Base-by-base conservation (phyloP, 1,140 invertebrate species). In the Drosophila tsacasi region DNA sequence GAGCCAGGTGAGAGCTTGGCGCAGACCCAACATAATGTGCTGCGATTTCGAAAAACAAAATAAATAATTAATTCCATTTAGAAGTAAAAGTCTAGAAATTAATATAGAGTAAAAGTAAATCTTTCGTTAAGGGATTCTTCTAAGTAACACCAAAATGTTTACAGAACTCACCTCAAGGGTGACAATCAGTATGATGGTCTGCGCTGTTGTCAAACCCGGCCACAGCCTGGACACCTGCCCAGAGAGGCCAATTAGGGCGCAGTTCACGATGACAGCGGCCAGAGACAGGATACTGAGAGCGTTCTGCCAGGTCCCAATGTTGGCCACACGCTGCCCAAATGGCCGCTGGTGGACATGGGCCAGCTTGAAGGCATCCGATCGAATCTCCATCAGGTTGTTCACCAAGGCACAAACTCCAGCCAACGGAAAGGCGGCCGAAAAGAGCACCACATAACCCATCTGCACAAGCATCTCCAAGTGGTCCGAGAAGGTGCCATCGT, bases 401-500 rank as follows among this genome's bases (percentile, higher is more conserved):
- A 98, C 93, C 23, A 99, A 94, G 9, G 98, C 98, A 93, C 97
- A 99, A 37, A 99, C 91, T 0, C 97, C 98, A 17, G 98, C 98
- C 81, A 99, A 94, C 1, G 98, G 98, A 93, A 99, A 99, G 1
- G 98, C 98, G 17, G 98, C 97, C 1, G 98, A 99, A 93, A 99
- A 99, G 12, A 99, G 94, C 65, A 99, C 97, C 32, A 99, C 98
- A 93, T 99, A 99, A 40, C 98, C 98, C 91, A 99, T 96, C 92
- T 99, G 98, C 17, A 99, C 98, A 60, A 99, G 96, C 97, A 99
- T 98, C 94, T 99, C 99, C 73, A 99, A 94, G 92, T 99, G 99
- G 93, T 99, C 99, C 21, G 98, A 97, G 94, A 99, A 98, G 0
- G 98, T 98, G 42, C 98, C 97, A 77, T 97, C 96, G 91, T 97